Evolutionary conservation across 1,140 invertebrate genomes (phyloP).

Genomic region (Maniola jurtina): DNA sequence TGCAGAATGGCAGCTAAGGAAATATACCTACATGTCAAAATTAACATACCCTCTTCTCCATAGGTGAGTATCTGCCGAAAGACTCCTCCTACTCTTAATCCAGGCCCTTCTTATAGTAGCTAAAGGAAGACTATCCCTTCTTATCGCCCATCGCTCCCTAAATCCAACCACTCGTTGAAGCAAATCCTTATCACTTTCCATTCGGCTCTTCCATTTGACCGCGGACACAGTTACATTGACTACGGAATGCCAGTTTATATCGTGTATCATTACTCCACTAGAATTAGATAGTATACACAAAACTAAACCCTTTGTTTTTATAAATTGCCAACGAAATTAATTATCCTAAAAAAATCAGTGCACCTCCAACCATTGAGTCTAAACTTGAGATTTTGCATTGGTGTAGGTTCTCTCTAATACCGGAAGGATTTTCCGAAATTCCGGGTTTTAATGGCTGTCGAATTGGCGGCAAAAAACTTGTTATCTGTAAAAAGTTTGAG

Average conservation of each 20-base stretch:
- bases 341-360: too few species aligned
- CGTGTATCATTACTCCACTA: background rate
- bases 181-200: slow-evolving; percentile 21
- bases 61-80: slow-evolving; percentile 43
- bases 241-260: slow-evolving; percentile 22
- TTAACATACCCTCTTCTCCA: slow-evolving; percentile 56
- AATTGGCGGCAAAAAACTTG: too few species aligned
- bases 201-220: slow-evolving; percentile 24
- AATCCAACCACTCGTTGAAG: slow-evolving; percentile 11
- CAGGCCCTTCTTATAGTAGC: slow-evolving; percentile 53
- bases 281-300: too few species aligned
- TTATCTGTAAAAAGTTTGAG: too few species aligned
- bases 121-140: slow-evolving; percentile 62
- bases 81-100: slow-evolving; percentile 51
- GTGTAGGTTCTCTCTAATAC: too few species aligned
- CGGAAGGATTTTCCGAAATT: too few species aligned
- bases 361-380: too few species aligned
- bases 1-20: too few species aligned
- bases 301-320: too few species aligned
- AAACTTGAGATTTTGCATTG: too few species aligned
- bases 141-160: slow-evolving; percentile 39
- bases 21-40: background rate
- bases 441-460: too few species aligned
- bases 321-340: too few species aligned
- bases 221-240: slow-evolving; percentile 11